Evolutionary conservation across 2,113 vertebrate species (phyloP).

Genomic region (Pachyramphus minor): DNA sequence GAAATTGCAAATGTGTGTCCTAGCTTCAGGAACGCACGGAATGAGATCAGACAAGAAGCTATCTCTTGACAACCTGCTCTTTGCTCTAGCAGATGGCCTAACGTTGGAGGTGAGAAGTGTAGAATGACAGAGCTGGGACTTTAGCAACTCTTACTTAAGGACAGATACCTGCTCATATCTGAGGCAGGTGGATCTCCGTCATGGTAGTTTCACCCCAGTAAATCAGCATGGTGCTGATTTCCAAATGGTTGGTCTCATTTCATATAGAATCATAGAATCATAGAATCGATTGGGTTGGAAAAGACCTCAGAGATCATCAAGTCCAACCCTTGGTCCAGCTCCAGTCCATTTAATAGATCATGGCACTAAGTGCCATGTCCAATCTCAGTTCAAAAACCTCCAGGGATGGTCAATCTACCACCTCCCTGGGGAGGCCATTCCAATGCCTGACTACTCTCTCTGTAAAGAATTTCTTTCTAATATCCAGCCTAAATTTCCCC

Average conservation of each 20-base stretch:
- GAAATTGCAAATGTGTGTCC: not conserved
- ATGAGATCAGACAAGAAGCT: not conserved
- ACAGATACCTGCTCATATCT: not conserved
- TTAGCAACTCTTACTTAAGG: not conserved
- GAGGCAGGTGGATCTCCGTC: not conserved
- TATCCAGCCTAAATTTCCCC: too few relatives aligned
- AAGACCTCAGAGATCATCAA: too few relatives aligned
- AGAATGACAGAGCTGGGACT: not conserved
- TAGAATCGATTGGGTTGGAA: too few relatives aligned
- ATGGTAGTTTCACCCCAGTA: not conserved
- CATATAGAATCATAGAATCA: too few relatives aligned
- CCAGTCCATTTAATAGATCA: too few relatives aligned
- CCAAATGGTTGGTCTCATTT: not conserved
- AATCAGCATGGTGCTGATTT: not conserved
- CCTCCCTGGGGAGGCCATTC: too few relatives aligned
- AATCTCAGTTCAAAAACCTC: too few relatives aligned
- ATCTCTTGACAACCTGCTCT: not conserved
- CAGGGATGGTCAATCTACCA: too few relatives aligned
- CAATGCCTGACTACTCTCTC: too few relatives aligned
- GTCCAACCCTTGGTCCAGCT: too few relatives aligned
- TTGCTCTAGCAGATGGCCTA: not conserved
- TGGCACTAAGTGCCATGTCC: too few relatives aligned
- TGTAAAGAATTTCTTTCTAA: too few relatives aligned
- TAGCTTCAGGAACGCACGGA: not conserved
- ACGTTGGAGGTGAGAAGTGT: fast-evolving